phyloP scores from a whole-genome alignment of 2,113 vertebrate species.

The Chlamydotis undulata region DNA sequence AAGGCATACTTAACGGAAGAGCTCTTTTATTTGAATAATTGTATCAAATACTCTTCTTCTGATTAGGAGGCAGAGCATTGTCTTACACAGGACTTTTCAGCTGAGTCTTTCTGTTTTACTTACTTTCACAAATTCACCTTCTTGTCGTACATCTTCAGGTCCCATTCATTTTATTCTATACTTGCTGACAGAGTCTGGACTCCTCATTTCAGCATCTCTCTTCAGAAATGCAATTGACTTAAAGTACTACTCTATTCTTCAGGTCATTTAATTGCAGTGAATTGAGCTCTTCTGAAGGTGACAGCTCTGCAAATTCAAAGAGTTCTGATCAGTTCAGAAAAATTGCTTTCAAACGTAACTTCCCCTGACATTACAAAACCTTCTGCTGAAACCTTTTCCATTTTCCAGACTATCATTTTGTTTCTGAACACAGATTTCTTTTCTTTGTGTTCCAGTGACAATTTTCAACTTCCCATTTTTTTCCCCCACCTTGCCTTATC shows the following conservation, averaged over 20 bases:
- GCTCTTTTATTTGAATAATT: conserved; percentile 33
- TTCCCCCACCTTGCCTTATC: background rate
- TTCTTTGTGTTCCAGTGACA: background rate
- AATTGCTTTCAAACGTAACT: background rate
- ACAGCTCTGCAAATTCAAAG: conserved; percentile 41
- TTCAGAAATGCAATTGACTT: conserved; percentile 53
- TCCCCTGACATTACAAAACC: background rate
- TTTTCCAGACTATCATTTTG: conserved; percentile 31
- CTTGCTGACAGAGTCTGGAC: background rate
- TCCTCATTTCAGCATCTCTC: background rate
- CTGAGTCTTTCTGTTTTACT: conserved; percentile 3
- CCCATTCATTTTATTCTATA: conserved; percentile 1
- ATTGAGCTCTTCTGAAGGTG: conserved; percentile 19
- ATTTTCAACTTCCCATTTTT: background rate
- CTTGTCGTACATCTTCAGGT: conserved; percentile 9
- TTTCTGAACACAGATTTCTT: conserved; percentile 27
- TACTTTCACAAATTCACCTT: conserved; percentile 28
- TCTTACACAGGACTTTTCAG: background rate
- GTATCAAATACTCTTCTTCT: background rate
- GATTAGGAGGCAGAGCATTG: background rate
- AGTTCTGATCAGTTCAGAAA: conserved; percentile 50
- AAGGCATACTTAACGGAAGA: conserved; percentile 17
- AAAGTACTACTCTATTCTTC: conserved; percentile 22
- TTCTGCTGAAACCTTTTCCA: conserved; percentile 37
- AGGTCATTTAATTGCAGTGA: conserved; percentile 64